These are phyloP conservation scores for Tethea ocularis DNA, from an alignment of 2,888 invertebrate species.

Conservation along the genomic window DNA sequence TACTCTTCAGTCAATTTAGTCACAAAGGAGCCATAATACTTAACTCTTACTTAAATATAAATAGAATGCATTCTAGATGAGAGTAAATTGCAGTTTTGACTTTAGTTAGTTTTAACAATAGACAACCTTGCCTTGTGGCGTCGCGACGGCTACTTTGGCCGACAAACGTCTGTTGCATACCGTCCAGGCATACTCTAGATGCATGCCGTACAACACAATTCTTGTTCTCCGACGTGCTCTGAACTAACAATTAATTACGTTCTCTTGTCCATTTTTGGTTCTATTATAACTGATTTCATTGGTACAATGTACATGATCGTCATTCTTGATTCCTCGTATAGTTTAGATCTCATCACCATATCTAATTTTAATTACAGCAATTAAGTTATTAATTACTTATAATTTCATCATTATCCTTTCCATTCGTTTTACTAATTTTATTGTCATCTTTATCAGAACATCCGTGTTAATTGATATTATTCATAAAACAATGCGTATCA, in stretches of 20 bases:
- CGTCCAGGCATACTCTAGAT: constrained; percentile 54
- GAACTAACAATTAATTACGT: constrained; percentile 61
- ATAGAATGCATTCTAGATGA: not conserved
- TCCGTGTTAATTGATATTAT: not conserved
- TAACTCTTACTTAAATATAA: not conserved
- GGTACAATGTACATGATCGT: constrained; percentile 42
- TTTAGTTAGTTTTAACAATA: constrained; percentile 36
- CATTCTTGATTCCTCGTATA: constrained; percentile 55
- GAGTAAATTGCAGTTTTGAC: constrained; percentile 9
- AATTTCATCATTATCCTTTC: not conserved
- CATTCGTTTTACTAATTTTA: not conserved
- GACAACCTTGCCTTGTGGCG: constrained; percentile 52
- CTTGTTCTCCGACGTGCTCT: constrained; percentile 61
- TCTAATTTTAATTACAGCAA: not conserved
- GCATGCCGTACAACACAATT: constrained; percentile 53
- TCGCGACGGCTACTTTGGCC: constrained; percentile 54
- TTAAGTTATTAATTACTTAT: not conserved
- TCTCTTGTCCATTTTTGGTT: constrained; percentile 32
- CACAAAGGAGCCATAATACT: not conserved
- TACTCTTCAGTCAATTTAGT: constrained; percentile 1
- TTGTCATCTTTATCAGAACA: not conserved
- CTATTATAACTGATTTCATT: constrained; percentile 51
- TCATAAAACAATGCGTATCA: not conserved
- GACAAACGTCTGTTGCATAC: constrained; percentile 40
- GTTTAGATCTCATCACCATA: constrained; percentile 10